Evolutionary conservation across 2,797 vertebrate species (phyloP), one percentile per base, ranked within the genome.

Genomic region (Sphenopsis melanotis): DNA sequence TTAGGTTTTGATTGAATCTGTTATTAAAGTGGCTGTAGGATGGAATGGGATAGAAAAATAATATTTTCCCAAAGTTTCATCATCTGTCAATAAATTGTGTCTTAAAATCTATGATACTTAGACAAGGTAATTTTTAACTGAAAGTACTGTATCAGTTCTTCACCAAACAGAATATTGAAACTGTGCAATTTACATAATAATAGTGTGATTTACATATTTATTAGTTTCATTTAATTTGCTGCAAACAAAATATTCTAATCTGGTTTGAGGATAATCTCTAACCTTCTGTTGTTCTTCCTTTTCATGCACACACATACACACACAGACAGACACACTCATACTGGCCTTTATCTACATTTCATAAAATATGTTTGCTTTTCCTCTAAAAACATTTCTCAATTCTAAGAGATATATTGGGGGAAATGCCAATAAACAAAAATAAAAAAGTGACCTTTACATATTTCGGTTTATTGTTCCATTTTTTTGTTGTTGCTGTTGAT

Each of bases 191-290:
- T 96, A 52, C 83, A 92, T 94, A 94, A 84, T 69, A 95, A 91
- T 91, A 34, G 5, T 14, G 10, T 78, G 12, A 82, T 95, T 95
- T 96, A 52, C 89, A 94, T 96, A 93, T 85, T 91, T 74, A 95
- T 95, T 95, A 76, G 1, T 68, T 96, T 80, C 6, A 61, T 96
- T 96, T 93, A 88, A 94, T 95, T 92, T 93, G 24, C 20, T 18
- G 2, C 22, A 82, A 94, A 75, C 55, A 87, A 89, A 84, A 34
- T 50, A 20, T 65, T 94, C 42, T 70, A 92, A 93, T 95, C 69
- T 87, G 30, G 37, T 90, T 94, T 89, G 34, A 44, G 41, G 60
- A 72, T 90, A 89, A 90, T 92, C 65, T 92, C 42, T 93, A 95
- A 75, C 41, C 36, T 90, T 66, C 56, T 87, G 21, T 47, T 91